Evolutionary conservation across 2,113 vertebrate genomes (phyloP).

Genomic region (Egretta garzetta): DNA sequence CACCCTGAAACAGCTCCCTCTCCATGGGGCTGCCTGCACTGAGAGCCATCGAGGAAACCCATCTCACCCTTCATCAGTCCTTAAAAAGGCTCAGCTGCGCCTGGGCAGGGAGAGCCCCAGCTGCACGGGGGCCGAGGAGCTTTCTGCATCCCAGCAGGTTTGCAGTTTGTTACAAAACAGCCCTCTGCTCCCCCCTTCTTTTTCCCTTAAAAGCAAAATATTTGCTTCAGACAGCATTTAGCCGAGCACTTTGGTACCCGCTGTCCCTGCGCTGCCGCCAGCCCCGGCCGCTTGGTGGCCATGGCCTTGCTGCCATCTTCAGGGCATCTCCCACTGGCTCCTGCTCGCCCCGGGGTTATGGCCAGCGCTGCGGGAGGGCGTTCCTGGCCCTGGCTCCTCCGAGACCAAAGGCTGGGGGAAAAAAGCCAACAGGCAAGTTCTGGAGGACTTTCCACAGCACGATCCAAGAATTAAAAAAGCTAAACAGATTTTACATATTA

Average conservation of each 20-base stretch:
- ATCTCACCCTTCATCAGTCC: rapidly evolving
- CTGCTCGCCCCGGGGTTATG: neutral
- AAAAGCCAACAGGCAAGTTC: conserved; percentile 26
- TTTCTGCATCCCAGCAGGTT: neutral
- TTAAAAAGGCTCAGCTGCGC: neutral
- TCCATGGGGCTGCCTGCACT: neutral
- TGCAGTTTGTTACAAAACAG: neutral
- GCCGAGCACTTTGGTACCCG: rapidly evolving
- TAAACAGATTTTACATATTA: conserved; percentile 66
- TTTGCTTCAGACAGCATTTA: neutral
- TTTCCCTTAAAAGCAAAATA: neutral
- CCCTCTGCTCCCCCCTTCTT: neutral
- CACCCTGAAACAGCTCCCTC: neutral
- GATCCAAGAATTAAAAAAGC: conserved; percentile 52
- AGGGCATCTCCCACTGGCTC: neutral
- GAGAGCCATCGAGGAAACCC: rapidly evolving
- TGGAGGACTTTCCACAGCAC: conserved; percentile 36
- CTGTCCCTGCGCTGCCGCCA: neutral
- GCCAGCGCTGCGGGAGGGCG: neutral
- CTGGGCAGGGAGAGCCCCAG: neutral
- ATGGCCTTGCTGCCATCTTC: conserved; percentile 35
- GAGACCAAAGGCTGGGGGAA: neutral
- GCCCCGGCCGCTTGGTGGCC: neutral
- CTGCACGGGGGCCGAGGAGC: neutral
- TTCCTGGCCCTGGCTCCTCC: neutral